Conservation (phyloP, 64 coral and sea anemone genomes). For the Cladopsammia gracilis region DNA sequence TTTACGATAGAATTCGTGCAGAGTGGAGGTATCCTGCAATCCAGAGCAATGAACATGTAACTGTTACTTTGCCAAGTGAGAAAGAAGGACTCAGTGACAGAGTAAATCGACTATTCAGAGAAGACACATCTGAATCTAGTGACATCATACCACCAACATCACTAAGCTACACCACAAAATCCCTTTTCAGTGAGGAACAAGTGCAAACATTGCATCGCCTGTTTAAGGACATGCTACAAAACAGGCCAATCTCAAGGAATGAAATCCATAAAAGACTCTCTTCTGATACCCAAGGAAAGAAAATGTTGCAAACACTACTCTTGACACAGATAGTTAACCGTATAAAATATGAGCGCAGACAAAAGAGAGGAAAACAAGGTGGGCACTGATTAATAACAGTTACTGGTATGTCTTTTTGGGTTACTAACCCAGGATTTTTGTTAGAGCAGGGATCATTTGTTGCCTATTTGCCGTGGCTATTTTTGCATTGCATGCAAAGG, state of each 20-base stretch:
- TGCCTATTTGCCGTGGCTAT: too few species aligned
- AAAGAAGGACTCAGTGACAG: constrained; percentile 45
- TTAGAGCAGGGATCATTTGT: too few species aligned
- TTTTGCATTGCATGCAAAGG: too few species aligned
- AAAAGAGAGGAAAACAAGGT: constrained; percentile 29
- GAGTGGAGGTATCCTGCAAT: constrained; percentile 28
- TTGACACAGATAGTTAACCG: constrained; percentile 39
- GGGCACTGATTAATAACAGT: too few species aligned
- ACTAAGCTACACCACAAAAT: constrained; percentile 5
- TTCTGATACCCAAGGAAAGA: constrained; percentile 23
- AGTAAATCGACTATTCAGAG: constrained; percentile 26
- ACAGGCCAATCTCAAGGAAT: constrained; percentile 39
- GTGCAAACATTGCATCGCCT: constrained; percentile 46
- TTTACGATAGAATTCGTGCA: constrained; percentile 42
- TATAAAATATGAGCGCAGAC: constrained; percentile 73
- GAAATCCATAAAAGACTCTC: constrained; percentile 25
- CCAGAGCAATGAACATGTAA: background rate
- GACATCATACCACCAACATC: constrained; percentile 34
- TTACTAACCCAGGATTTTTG: too few species aligned
- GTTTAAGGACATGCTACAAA: constrained; percentile 42
- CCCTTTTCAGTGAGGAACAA: constrained; percentile 33
- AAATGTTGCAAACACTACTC: constrained; percentile 19
- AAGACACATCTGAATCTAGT: background rate
- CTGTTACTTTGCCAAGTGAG: constrained; percentile 12
- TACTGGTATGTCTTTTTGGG: too few species aligned